Base-by-base conservation (phyloP, 2,113 vertebrate genomes). In the Pagrus major region DNA sequence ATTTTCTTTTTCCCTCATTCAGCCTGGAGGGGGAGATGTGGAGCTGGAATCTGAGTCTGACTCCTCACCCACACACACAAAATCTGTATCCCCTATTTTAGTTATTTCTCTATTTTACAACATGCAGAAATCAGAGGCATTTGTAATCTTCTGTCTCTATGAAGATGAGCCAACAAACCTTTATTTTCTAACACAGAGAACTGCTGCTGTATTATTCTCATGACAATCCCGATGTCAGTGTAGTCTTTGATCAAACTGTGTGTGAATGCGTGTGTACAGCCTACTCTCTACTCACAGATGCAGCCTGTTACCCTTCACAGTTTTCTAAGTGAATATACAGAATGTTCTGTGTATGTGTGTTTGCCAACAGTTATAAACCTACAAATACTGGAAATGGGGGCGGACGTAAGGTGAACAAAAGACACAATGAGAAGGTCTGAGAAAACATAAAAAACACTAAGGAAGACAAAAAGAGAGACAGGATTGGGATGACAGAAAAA, bases 11-110 rank as follows among this genome's bases (percentile, higher is more conserved):
- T n/a, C n/a, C n/a, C n/a, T n/a, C n/a, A n/a, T 82, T 83, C 75
- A 70, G 74, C 79, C 92, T 90, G 83, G 20, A 76, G 90, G 85
- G 83, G 90, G 90, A 70, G 90, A 74, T 92, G 89, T 90, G 85
- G 92, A 85, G 85, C 89, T 84, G 71, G 73, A 69, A 76, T 86
- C 14, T 21, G 20, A 44, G 42, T 41, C n/a, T 78, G 23, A 31
- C n/a, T 21, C 3, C 9, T 51, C 56, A 33, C 52, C 21, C 39
- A 42, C 49, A 79, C 39, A 47, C 9, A 75, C 11, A 49, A 58
- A 66, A 71, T 29, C 59, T 51, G 41, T 1, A 51, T 52, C 21
- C 14, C 6, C 3, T 33, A 25, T 56, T 54, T 60, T 44, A 60
- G 12, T 66, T 65, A 33, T 63, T 25, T 60, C 41, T 77, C 60